A percentile compares a stretch with the other conserved stretches of the same genome.
Conservation (phyloP, 2,888 invertebrate genomes). For the Meandrusa payeni region DNA sequence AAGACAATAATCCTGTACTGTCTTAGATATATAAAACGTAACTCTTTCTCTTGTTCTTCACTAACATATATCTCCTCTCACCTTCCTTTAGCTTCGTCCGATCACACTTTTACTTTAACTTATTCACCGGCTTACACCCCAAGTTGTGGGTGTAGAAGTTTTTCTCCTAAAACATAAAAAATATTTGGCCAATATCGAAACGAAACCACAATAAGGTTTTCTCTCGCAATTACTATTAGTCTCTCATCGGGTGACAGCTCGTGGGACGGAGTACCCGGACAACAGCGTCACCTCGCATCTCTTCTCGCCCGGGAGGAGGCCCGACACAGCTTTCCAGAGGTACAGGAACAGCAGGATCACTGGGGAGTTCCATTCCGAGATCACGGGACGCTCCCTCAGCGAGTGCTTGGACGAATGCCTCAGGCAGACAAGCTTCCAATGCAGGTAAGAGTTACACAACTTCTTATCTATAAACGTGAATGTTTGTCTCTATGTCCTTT, state of each 20-base stretch:
- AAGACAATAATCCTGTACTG: too few relatives aligned
- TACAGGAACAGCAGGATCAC: slow-evolving; percentile 93
- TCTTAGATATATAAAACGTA: too few relatives aligned
- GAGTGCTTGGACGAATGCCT: slow-evolving; percentile 95
- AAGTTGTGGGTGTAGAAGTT: too few relatives aligned
- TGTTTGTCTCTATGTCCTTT: too few relatives aligned
- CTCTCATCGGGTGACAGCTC: slow-evolving; percentile 85
- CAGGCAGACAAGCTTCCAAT: slow-evolving; percentile 93
- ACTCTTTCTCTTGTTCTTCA: too few relatives aligned
- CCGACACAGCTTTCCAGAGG: slow-evolving; percentile 94
- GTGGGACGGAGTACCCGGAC: slow-evolving; percentile 93
- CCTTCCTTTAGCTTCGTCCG: too few relatives aligned
- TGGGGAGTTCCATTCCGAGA: slow-evolving; percentile 94
- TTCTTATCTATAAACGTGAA: too few relatives aligned
- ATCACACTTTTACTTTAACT: too few relatives aligned
- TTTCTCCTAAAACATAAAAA: not conserved
- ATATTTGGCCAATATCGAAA: slow-evolving; percentile 3
- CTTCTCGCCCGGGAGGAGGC: slow-evolving; percentile 89
- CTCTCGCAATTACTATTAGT: slow-evolving; percentile 58
- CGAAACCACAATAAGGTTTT: slow-evolving; percentile 33
- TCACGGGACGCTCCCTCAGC: slow-evolving; percentile 92
- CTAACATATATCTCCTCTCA: too few relatives aligned
- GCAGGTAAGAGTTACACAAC: slow-evolving; percentile 92
- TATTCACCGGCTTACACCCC: too few relatives aligned
- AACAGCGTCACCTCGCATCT: slow-evolving; percentile 92